phyloP scores from a whole-genome alignment of 2,888 invertebrate species.

The Amphiduros pacificus region DNA sequence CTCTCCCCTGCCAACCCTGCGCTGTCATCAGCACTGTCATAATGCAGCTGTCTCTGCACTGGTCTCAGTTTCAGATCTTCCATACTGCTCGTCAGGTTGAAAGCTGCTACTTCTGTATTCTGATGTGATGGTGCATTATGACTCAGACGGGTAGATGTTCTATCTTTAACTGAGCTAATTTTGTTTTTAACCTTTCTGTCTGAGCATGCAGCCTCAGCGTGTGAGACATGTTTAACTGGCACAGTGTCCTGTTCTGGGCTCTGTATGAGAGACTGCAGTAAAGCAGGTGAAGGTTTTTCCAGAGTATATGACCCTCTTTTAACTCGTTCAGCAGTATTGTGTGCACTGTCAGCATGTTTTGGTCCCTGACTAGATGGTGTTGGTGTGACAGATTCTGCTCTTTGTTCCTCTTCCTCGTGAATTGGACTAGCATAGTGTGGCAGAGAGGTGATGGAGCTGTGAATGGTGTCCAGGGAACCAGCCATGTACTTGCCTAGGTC shows the following conservation, averaged over 20 bases:
- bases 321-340: background rate
- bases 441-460: conserved; percentile 16
- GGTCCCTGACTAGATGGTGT: background rate
- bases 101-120: too few species aligned
- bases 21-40: background rate
- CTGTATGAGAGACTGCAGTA: background rate
- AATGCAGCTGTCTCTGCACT: conserved; percentile 15
- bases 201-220: background rate
- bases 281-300: conserved; percentile 74
- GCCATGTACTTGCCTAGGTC: conserved; percentile 28
- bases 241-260: too few species aligned
- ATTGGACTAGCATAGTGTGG: conserved; percentile 3
- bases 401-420: background rate
- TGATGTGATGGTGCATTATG: too few species aligned
- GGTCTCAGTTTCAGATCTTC: conserved; percentile 25
- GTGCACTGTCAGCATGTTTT: too few species aligned
- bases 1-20: background rate
- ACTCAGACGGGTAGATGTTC: background rate
- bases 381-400: background rate
- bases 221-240: background rate
- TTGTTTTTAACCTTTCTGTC: too few species aligned
- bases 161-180: too few species aligned
- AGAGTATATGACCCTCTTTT: conserved; percentile 80
- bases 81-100: conserved; percentile 23
- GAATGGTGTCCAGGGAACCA: conserved; percentile 11